A percentile compares a stretch with the other conserved stretches of the same genome.
These are phyloP conservation scores for Papilio helenus DNA, from an alignment of 1,140 invertebrate species.

Conservation along the genomic window DNA sequence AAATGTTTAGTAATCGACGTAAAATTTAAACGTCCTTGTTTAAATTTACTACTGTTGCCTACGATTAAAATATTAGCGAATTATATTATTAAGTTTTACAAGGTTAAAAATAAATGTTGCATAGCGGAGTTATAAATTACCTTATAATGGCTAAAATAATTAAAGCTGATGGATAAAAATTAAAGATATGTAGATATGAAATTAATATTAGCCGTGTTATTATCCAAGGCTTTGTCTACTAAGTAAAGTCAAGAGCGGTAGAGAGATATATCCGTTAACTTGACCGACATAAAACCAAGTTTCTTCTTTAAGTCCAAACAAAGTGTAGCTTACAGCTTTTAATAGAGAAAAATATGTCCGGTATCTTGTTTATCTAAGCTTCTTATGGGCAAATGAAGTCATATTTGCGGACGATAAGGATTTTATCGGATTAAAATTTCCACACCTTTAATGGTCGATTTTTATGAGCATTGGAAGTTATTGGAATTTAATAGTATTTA, in stretches of 20 bases:
- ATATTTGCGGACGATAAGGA: conserved; percentile 15
- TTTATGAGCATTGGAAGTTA: background rate
- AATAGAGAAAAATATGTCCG: conserved; percentile 16
- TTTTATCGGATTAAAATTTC: conserved; percentile 20
- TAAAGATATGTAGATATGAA: conserved; percentile 24
- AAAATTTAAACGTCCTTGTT: conserved; percentile 1
- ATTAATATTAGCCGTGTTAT: conserved; percentile 12
- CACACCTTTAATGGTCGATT: conserved; percentile 16
- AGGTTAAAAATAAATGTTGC: background rate
- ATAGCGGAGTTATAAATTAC: background rate
- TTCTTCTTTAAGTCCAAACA: conserved; percentile 44
- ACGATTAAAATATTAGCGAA: conserved; percentile 23
- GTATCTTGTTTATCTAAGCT: conserved; percentile 29
- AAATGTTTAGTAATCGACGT: background rate
- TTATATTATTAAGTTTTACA: conserved; percentile 27
- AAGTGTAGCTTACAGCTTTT: conserved; percentile 7
- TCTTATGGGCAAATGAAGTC: conserved; percentile 19
- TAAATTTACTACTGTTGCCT: conserved; percentile 8
- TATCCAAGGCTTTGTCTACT: conserved; percentile 45
- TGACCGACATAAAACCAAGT: conserved; percentile 62
- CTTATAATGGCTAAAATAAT: background rate
- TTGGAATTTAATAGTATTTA: background rate
- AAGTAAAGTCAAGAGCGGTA: conserved; percentile 65
- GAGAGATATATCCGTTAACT: conserved; percentile 63
- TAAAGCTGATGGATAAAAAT: background rate